Base-by-base conservation (phyloP, 2,797 vertebrate species). In the Apogon hyalosoma region DNA sequence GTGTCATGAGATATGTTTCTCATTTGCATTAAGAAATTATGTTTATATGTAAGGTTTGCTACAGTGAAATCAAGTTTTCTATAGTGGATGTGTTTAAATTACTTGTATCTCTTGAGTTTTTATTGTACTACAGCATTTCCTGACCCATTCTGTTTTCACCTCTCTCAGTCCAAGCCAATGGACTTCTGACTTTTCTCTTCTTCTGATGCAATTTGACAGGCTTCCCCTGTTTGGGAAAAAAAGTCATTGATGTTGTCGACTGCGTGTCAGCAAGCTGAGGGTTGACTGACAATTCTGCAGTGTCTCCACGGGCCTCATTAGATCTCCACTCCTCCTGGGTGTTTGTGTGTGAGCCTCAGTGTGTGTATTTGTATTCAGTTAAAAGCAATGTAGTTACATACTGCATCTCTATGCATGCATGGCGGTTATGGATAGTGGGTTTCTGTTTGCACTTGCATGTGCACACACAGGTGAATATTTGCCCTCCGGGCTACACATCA, bases 231-330 rank as follows among this genome's bases (percentile, higher is more conserved):
- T 84, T 79, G 73, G 88, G 86, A 86, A 88, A 28, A 28, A 78
- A 85, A 87, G 87, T 89, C 88, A 90, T 83, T 92, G 92, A 93
- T 91, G 90, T 93, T 93, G 92, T 94, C 87, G 91, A 90, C 91
- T 87, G 81, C 67, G 65, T 93, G 94, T 94, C 93, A 95, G 91
- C 86, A 82, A 79, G 90, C 90, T 85, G 85, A 91, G 80, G 86
- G 67, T 83, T 94, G 93, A 95, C 90, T 94, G 93, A 94, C 93
- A 93, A 90, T 90, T 78, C 88, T 61, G 88, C 83, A 66, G 63
- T 52, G 91, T 94, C 93, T 94, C 94, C 82, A 88, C 45, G 93
- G 94, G 88, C 92, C 93, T 94, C 94, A 94, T 95, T 95, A 95
- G 90, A 93, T 90, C 87, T 83, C 84, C 77, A 76, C 89, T 90